Evolutionary conservation across 2,888 invertebrate species (phyloP), one percentile per base, ranked within the genome.

Genomic region (Cephus nigrinus): DNA sequence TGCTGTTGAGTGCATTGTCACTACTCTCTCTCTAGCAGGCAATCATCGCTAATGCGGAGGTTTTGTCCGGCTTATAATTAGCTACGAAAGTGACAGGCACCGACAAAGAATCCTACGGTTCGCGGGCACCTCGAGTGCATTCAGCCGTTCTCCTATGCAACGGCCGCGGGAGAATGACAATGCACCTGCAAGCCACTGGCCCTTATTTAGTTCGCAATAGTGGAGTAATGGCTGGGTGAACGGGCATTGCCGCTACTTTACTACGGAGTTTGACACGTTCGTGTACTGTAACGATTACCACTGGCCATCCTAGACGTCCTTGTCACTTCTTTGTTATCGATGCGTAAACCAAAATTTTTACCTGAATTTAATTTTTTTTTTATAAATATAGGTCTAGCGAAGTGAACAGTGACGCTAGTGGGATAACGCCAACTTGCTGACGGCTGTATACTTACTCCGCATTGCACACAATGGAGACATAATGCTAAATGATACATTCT

Each of bases 51-150:
- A 86, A 87, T 86, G 84, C 83, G 84, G 80, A 83, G 85, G 85
- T 88, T 86, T 86, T 86, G 85, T 86, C 85, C 84, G 82, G 84
- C 82, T 86, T 87, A 86, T 87, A 87, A 88, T 87, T 88, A 87
- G 85, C 83, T 84, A 82, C 80, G 84, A 83, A 85, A 85, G 85
- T 86, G 86, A 84, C 86, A 85, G 82, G 81, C 79, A 80, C 87
- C 86, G 86, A 87, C 86, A 86, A 86, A 87, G 87, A 82, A 82
- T 83, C 78, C 79, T 77, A 78, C 36, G 55, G 76, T 73, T 77
- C 80, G 79, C 79, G 69, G 77, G 76, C 77, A 74, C 79, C 76
- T 78, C 78, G 69, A 78, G 79, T 79, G 79, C 78, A 79, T 80
- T 81, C 74, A 79, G 81, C 73, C 74, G 75, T 34, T 76, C 68